Evolutionary conservation across 1,140 invertebrate species (phyloP).

Genomic region (Bombus difficillimus): DNA sequence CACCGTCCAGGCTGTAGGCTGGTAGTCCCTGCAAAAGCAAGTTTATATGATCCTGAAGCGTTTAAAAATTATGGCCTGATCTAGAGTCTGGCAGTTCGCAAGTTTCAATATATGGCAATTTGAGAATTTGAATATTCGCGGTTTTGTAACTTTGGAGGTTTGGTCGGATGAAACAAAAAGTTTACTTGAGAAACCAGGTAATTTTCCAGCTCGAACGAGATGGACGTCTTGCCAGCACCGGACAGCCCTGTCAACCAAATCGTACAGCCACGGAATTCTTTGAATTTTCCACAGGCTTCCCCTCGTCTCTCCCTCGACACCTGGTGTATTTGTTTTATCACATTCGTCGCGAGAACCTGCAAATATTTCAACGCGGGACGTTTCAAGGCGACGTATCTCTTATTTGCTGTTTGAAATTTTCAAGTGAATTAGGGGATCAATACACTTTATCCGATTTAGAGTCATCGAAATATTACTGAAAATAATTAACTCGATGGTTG

Average conservation of each 20-base stretch:
- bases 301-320: constrained; percentile 96
- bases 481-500: background rate
- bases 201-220: constrained; percentile 88
- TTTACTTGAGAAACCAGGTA: constrained; percentile 66
- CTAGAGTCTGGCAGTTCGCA: background rate
- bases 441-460: background rate
- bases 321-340: constrained; percentile 95
- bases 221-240: constrained; percentile 98
- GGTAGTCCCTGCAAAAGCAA: constrained; percentile 76
- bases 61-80: too few relatives aligned
- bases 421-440: too few relatives aligned
- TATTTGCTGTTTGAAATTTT: too few relatives aligned
- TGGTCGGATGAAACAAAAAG: too few relatives aligned
- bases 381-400: too few relatives aligned
- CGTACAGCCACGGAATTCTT: constrained; percentile 97
- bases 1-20: constrained; percentile 97
- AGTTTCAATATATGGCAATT: rapidly evolving
- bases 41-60: too few relatives aligned
- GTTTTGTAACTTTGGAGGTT: background rate
- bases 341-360: constrained; percentile 87
- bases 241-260: constrained; percentile 99
- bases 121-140: background rate
- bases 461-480: background rate
- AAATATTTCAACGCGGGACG: background rate
- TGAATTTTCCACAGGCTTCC: constrained; percentile 91